Evolutionary conservation across 2,888 invertebrate species (phyloP), one percentile per base, ranked within the genome.

Genomic region (Eupithecia pulchellata): DNA sequence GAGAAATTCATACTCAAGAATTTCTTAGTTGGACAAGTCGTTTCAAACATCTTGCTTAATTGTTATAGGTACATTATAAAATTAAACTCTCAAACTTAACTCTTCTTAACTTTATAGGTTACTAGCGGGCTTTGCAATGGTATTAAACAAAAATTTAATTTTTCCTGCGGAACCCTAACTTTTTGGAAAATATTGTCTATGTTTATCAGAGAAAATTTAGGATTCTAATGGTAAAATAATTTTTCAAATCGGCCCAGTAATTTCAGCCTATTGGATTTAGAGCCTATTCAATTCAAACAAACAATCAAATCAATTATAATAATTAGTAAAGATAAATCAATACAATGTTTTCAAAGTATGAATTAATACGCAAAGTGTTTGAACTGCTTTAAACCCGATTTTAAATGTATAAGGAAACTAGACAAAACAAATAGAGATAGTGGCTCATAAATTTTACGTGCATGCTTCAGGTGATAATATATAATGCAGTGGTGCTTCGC

Each of bases 311-410:
- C n/a, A n/a, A n/a, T n/a, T n/a, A n/a, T n/a, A n/a, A n/a, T n/a
- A n/a, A n/a, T n/a, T n/a, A n/a, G n/a, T n/a, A n/a, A n/a, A n/a
- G n/a, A n/a, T n/a, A 52, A 11, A 52, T 13, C 52, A 52, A 52
- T 25, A 67, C 67, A 61, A 65, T 65, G 66, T 66, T 55, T 25
- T 52, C 34, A 61, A 20, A 57, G 6, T 57, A 29, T 57, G 57
- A 55, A 55, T 14, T 27, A 27, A 29, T 52, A 25, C 20, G 25
- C 11, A 13, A 20, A 52, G 13, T 13, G 25, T 27, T 55, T 29
- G 17, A 57, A 27, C 27, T 29, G 17, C 57, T 57, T 9, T 57
- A 29, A 29, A 29, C 57, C 14, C 17, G 57, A 29, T 57, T 57
- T 57, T 29, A 57, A 9, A 17, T 11, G 4, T 55, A 1, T 55